Base-by-base conservation (phyloP, 2,888 invertebrate species). In the Phengaris alcon region DNA sequence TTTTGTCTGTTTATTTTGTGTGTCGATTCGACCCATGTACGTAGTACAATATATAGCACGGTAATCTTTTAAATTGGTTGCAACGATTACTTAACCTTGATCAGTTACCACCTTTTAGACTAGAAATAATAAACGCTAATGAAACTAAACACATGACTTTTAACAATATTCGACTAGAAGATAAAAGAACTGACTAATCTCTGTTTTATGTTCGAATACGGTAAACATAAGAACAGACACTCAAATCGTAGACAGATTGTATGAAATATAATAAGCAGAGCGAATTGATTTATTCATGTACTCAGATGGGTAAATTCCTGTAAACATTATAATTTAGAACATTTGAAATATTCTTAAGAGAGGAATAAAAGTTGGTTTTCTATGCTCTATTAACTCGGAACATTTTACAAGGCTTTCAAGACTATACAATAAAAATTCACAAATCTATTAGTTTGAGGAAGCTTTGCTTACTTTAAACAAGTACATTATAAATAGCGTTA, bases 201-300 rank as follows among this genome's bases (percentile, higher is more conserved):
- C 64, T 70, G 70, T 15, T 70, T 70, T 70, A 51, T 70, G 70
- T 70, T 70, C 70, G 10, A 51, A 70, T 48, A 12, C 22, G 51
- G 48, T 48, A 70, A 70, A 70, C 70, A 70, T 35, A 35, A 3
- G 69, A 69, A 69, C 44, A 22, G n/a, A 48, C 22, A 10, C 22
- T 70, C 22, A 51, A 70, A 70, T 15, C 51, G 15, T 9, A 70
- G 70, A 44, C 35, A 64, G 35, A 64, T 64, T 64, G 22, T 9
- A 22, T 64, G 13, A 44, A 64, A 64, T 64, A 64, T 44, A 64
- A 64, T 64, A 64, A 64, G 64, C 64, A 64, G 64, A 64, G 64
- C 35, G 35, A 64, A 64, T 64, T 64, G 64, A 64, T 64, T 64
- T 64, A 64, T 64, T 12, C 35, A 44, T 12, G 35, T 6, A 64